phyloP scores from a whole-genome alignment of 1,140 invertebrate genomes.

The Pseudomyrmex flavicornis region DNA sequence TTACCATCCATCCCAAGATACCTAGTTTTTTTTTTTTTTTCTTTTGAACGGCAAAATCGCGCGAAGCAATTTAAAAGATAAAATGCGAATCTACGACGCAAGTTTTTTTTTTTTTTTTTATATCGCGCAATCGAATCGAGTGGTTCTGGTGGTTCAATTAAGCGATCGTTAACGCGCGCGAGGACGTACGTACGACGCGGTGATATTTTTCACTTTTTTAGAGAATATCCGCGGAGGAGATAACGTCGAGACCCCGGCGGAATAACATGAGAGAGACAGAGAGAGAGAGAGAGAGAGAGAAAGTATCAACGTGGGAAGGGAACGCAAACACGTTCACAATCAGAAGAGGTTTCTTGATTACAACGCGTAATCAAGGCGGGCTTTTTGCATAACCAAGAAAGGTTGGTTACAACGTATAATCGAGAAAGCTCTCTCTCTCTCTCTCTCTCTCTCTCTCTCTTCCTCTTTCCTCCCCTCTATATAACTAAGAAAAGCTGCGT shows the following conservation, averaged over 20 bases:
- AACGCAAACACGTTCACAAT: conserved; percentile 59
- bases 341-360: conserved; percentile 61
- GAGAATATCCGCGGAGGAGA: conserved; percentile 28
- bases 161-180: conserved; percentile 18
- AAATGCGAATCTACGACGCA: not conserved
- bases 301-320: not conserved
- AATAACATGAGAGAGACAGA: too few relatives aligned
- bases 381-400: conserved; percentile 61
- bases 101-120: not conserved
- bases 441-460: not conserved
- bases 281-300: too few relatives aligned
- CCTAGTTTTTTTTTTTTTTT: too few relatives aligned
- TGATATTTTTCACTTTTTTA: conserved; percentile 49
- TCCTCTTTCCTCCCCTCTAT: not conserved
- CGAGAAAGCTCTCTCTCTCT: conserved; percentile 40
- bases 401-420: conserved; percentile 61
- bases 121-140: not conserved
- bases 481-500: conserved; percentile 61
- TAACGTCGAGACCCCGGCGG: not conserved
- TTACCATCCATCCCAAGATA: not conserved
- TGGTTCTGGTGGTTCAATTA: conserved; percentile 19
- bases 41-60: not conserved
- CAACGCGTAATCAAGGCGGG: conserved; percentile 59
- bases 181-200: not conserved
- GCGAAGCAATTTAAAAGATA: not conserved